Conservation (phyloP, 2,797 vertebrate genomes). For the Catostomus latipinnis region DNA sequence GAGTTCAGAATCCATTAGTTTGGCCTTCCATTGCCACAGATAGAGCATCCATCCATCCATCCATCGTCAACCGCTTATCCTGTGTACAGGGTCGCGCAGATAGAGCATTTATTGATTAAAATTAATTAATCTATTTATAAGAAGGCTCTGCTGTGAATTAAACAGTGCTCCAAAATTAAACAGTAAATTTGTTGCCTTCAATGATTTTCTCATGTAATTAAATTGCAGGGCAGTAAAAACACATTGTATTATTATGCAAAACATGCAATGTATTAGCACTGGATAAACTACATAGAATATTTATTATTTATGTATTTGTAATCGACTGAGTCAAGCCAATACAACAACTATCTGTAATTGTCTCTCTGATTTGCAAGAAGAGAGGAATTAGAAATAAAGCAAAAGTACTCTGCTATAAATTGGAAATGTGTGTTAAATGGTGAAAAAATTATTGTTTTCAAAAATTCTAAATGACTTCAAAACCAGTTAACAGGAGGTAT, state of each 20-base stretch:
- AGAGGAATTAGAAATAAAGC: slow-evolving; percentile 1
- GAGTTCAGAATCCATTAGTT: slow-evolving; percentile 62
- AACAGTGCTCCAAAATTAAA: slow-evolving; percentile 81
- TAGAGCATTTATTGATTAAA: slow-evolving; percentile 83
- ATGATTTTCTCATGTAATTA: slow-evolving; percentile 82
- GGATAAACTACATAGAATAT: slow-evolving; percentile 80
- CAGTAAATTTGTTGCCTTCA: slow-evolving; percentile 81
- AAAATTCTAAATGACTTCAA: slow-evolving; percentile 12
- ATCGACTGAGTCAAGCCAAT: slow-evolving; percentile 73
- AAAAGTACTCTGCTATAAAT: background rate
- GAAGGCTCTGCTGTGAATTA: slow-evolving; percentile 76
- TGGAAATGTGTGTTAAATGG: background rate
- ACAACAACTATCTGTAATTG: slow-evolving; percentile 68
- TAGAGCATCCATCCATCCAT: too few species aligned
- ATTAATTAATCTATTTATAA: slow-evolving; percentile 85
- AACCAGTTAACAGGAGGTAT: slow-evolving; percentile 34
- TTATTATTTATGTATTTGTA: slow-evolving; percentile 79
- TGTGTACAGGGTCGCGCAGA: too few species aligned
- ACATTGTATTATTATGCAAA: slow-evolving; percentile 77
- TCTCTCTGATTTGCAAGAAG: slow-evolving; percentile 41
- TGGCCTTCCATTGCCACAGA: slow-evolving; percentile 70
- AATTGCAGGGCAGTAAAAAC: slow-evolving; percentile 79
- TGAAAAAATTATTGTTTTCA: background rate
- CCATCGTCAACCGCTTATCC: too few species aligned
- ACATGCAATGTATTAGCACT: slow-evolving; percentile 74